A percentile compares a stretch with the other conserved stretches of the same genome.
Evolutionary conservation across 2,113 vertebrate genomes (phyloP).

Genomic region (Sphyrna mokarran): DNA sequence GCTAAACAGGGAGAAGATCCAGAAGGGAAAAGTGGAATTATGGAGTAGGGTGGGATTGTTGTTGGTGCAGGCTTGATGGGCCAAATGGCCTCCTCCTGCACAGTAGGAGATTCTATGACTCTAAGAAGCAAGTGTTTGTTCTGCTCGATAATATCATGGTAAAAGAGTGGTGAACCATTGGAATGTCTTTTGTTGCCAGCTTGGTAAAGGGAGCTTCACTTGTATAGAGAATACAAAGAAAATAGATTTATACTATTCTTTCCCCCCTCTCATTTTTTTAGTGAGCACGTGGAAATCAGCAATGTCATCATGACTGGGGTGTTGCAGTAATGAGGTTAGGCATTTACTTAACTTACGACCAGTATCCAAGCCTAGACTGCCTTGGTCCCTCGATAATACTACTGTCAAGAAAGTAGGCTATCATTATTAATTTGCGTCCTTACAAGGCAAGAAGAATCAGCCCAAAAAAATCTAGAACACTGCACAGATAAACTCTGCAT

Average conservation of each 20-base stretch:
- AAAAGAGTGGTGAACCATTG: too few relatives aligned
- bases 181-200: too few relatives aligned
- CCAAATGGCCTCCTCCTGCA: too few relatives aligned
- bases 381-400: background rate
- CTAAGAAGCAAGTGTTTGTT: too few relatives aligned
- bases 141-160: too few relatives aligned
- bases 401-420: conserved; percentile 28
- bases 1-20: too few relatives aligned
- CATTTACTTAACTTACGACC: background rate
- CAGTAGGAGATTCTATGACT: too few relatives aligned
- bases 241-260: background rate
- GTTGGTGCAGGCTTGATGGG: too few relatives aligned
- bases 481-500: background rate
- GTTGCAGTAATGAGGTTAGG: background rate
- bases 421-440: background rate
- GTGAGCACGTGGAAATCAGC: background rate
- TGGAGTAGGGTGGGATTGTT: too few relatives aligned
- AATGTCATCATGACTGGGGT: background rate
- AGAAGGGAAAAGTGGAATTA: too few relatives aligned
- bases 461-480: background rate
- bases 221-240: background rate
- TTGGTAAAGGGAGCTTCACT: too few relatives aligned
- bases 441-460: background rate
- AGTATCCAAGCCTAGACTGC: background rate
- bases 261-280: too few relatives aligned